Conservation (phyloP, 2,113 vertebrate genomes). For the Notiomystis cincta region DNA sequence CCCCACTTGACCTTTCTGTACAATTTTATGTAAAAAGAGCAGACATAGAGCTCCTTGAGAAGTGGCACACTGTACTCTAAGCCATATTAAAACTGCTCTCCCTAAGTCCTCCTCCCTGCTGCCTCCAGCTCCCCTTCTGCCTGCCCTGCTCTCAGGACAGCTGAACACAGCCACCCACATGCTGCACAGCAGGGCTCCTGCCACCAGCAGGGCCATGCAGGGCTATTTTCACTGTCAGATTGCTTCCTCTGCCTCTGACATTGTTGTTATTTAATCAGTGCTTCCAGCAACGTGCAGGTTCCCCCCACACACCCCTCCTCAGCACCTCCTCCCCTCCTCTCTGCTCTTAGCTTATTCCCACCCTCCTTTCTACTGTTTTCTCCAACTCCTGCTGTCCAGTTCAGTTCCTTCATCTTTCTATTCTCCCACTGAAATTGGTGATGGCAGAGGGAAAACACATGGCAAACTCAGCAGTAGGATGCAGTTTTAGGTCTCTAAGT, state of each 20-base stretch:
- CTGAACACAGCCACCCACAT: neutral
- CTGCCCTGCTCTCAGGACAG: neutral
- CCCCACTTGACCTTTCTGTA: neutral
- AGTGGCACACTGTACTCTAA: neutral
- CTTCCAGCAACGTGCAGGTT: neutral
- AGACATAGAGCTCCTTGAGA: neutral
- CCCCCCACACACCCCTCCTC: neutral
- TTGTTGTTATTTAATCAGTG: neutral
- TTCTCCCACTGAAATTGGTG: neutral
- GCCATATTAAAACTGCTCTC: neutral
- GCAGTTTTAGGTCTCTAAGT: neutral
- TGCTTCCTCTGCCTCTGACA: neutral
- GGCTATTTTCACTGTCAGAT: neutral
- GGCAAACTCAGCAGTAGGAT: neutral
- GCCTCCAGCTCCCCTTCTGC: neutral
- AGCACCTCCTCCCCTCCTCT: neutral
- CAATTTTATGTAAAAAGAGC: neutral
- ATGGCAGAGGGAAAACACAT: neutral
- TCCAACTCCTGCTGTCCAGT: neutral
- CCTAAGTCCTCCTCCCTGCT: neutral
- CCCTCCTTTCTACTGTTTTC: neutral
- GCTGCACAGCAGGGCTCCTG: neutral
- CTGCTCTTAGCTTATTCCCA: neutral
- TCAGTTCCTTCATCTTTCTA: neutral
- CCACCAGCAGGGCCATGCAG: rapidly evolving